Percentiles rank a stretch among this genome's conserved stretches.
Conservation (phyloP, 2,797 vertebrate species). For the Peromyscus nudipes region DNA sequence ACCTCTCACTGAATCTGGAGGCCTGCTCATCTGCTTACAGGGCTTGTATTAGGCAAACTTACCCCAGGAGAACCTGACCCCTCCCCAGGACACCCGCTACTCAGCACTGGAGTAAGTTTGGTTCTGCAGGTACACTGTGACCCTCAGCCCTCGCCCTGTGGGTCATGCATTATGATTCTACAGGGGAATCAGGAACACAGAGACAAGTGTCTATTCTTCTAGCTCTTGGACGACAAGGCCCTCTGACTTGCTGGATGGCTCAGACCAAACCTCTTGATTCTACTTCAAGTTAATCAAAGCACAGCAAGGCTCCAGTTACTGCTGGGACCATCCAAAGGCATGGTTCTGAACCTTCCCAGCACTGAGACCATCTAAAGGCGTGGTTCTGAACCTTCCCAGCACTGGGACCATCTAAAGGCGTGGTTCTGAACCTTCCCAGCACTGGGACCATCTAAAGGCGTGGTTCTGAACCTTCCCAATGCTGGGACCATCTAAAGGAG, state of each 20-base stretch:
- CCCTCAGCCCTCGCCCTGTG: not conserved
- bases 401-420: no score
- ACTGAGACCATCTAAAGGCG: no score
- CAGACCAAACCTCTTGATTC: not conserved
- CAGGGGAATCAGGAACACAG: not conserved
- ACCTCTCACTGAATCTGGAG: not conserved
- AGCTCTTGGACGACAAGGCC: not conserved
- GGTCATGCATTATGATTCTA: not conserved
- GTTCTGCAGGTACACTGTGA: not conserved
- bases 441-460: no score
- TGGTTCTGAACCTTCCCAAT: no score
- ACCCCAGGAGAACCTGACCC: not conserved
- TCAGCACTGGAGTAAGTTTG: not conserved
- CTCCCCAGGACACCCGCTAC: not conserved
- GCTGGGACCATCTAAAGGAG: no score
- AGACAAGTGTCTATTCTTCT: not conserved
- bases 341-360: no score
- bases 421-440: no score
- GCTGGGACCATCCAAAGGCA: not conserved
- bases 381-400: no score
- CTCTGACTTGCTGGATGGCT: not conserved
- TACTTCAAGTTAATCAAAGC: not conserved
- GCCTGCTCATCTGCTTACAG: not conserved
- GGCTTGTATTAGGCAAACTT: not conserved
- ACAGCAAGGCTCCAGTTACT: not conserved